Base-by-base conservation (phyloP, 2,797 vertebrate species). In the Dipus sagitta region DNA sequence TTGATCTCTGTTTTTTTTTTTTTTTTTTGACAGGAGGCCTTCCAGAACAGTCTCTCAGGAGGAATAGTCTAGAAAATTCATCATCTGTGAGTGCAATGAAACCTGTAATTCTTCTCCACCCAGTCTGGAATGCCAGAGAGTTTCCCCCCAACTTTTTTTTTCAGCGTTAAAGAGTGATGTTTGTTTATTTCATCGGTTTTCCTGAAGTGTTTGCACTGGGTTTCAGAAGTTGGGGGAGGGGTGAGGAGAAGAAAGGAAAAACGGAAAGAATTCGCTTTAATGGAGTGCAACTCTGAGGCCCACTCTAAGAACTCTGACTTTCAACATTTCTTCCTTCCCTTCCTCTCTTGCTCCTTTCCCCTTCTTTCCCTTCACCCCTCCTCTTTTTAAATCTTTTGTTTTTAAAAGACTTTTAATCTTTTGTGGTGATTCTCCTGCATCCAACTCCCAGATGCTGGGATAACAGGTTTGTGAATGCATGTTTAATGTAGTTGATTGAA, bases 1-100 rank as follows among this genome's bases (percentile, higher is more conserved):
- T 94, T 91, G 88, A 96, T 96, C 86, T 95, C 70, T 24, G 14
- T 70, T 47, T 68, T 7, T 38, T 87, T 97, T 96, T 70, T 47
- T 68, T 7, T 38, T 87, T 97, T 96, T 78, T 94, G 94, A 95
- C 88, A 86, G 65, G 70, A 96, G 70, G 64, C 70, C 83, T 95
- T 95, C 88, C 96, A 95, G 95, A 97, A 84, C 6, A n/a, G 65
- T 86, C 88, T 92, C 88, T 92, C 75, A 26, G 92, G 88, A 93
- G 90, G 38, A 91, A 76, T 10, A 68, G 86, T 75, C 67, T 80
- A 88, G 70, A 95, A 91, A 62, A 58, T 79, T 95, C 93, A 92
- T 94, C 83, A 65, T 94, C 60, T 90, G 58, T 84, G 84, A 94
- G 32, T 77, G 64, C 62, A 89, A 92, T 96, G 65, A 90, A 94